Conservation (phyloP, 2,113 vertebrate species). For the Lepus americanus region DNA sequence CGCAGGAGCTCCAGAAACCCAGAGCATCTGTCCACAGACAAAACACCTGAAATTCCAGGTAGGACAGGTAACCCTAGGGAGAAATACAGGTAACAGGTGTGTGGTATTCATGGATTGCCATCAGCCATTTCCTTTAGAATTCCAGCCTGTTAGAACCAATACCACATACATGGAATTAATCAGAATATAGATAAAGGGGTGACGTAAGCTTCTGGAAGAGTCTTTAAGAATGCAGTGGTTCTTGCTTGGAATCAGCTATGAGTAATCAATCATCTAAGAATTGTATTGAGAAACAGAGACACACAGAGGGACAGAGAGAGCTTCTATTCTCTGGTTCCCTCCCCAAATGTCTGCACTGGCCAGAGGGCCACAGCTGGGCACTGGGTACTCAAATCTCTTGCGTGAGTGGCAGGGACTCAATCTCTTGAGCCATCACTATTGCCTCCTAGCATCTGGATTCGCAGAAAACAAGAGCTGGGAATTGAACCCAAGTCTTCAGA, state of each 20-base stretch:
- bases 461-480: too few species aligned
- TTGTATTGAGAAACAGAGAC: too few species aligned
- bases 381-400: too few species aligned
- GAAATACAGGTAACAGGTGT: neutral
- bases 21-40: neutral
- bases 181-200: neutral
- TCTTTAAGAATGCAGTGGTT: neutral
- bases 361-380: too few species aligned
- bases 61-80: neutral
- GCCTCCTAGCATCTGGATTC: too few species aligned
- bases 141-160: neutral
- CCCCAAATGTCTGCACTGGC: too few species aligned
- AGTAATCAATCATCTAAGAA: neutral
- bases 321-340: too few species aligned
- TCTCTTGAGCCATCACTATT: too few species aligned
- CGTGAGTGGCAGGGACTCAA: too few species aligned
- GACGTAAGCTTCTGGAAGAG: neutral
- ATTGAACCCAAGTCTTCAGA: too few species aligned
- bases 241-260: neutral
- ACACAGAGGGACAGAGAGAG: too few species aligned
- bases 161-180: neutral
- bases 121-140: neutral
- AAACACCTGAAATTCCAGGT: neutral
- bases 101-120: neutral
- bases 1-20: neutral